A percentile compares a stretch with the other conserved stretches of the same genome.
Conservation (phyloP, 2,888 invertebrate species). For the Anoncus sp. region DNA sequence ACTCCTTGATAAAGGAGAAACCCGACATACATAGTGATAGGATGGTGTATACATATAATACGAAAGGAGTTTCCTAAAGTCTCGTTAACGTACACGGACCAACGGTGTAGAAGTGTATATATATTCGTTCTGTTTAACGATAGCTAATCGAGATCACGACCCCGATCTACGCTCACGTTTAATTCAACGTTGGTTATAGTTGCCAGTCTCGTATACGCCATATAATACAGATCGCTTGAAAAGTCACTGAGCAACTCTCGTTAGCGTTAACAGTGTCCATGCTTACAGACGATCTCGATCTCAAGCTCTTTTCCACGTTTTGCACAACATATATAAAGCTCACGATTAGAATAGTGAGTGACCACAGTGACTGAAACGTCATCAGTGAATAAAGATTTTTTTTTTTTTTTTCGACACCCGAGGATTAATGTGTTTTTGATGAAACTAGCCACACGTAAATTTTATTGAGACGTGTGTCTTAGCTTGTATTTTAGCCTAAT, state of each 20-base stretch:
- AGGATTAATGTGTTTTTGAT: background rate
- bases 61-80: conserved; percentile 56
- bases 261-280: conserved; percentile 53
- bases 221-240: conserved; percentile 40
- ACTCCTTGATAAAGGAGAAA: conserved; percentile 58
- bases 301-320: conserved; percentile 27
- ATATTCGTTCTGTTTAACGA: conserved; percentile 62
- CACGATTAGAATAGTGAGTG: background rate
- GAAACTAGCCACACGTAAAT: background rate
- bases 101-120: conserved; percentile 31
- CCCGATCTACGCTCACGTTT: conserved; percentile 50
- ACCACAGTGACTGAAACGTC: background rate
- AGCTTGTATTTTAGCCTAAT: too few species aligned
- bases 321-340: background rate
- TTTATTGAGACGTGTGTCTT: background rate
- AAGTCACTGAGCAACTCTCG: conserved; percentile 61
- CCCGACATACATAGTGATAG: conserved; percentile 29
- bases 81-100: conserved; percentile 55
- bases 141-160: conserved; percentile 60
- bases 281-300: conserved; percentile 28
- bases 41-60: conserved; percentile 19
- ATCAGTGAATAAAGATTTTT: background rate
- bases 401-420: background rate
- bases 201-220: conserved; percentile 10
- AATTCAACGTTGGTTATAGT: conserved; percentile 43